Percentiles rank a stretch among this genome's conserved stretches.
These are phyloP conservation scores for Acrocephalus scirpaceus DNA, from an alignment of 2,797 vertebrate genomes.

Conservation along the genomic window DNA sequence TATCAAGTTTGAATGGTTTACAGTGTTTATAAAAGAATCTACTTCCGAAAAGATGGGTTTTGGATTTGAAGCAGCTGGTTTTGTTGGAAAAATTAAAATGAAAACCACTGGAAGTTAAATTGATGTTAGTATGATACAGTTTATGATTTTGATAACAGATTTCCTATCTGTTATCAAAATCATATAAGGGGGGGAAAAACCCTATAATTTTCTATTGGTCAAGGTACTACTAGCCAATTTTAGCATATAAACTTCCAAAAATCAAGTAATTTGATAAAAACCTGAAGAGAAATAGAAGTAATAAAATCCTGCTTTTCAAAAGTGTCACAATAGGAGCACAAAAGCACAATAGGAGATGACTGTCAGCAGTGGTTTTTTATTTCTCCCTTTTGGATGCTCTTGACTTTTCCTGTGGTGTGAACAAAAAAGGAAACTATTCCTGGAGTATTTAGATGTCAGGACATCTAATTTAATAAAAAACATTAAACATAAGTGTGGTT, in stretches of 20 bases:
- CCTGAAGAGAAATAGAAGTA: neutral
- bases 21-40: neutral
- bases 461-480: neutral
- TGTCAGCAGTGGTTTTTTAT: neutral
- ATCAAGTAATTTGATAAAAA: neutral
- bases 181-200: rapidly evolving
- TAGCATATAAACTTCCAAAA: neutral
- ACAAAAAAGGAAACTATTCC: neutral
- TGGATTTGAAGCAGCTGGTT: neutral
- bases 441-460: neutral
- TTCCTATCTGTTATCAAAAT: no score
- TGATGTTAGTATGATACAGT: neutral
- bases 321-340: no score
- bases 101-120: neutral
- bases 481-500: neutral
- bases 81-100: neutral
- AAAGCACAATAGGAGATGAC: neutral
- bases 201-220: neutral
- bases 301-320: neutral
- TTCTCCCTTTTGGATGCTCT: neutral
- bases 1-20: neutral
- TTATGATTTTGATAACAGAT: neutral
- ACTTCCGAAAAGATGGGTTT: neutral
- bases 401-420: neutral
- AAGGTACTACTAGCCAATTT: neutral